Evolutionary conservation across 2,797 vertebrate genomes (phyloP).

Genomic region (Hipposideros larvatus): DNA sequence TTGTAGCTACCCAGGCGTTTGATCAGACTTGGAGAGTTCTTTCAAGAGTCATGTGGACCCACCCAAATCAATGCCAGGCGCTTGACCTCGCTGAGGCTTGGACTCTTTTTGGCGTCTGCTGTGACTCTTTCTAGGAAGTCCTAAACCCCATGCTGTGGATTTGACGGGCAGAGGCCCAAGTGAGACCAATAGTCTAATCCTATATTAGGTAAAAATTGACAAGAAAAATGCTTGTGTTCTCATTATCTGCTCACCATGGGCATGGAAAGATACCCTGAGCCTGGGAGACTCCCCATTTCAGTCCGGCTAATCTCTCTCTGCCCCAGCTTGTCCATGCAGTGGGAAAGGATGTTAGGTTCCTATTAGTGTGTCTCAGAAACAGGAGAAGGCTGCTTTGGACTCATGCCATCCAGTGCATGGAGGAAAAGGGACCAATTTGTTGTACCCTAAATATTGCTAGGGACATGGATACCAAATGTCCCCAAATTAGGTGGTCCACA

Average conservation of each 20-base stretch:
- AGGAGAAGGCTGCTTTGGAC: neutral
- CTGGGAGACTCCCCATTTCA: neutral
- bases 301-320: neutral
- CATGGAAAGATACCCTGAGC: neutral
- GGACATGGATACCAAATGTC: constrained; percentile 47
- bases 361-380: neutral
- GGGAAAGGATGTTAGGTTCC: neutral
- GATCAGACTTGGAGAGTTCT: neutral
- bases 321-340: neutral
- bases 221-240: neutral
- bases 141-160: neutral
- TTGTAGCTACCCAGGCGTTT: neutral
- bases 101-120: neutral
- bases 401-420: constrained; percentile 36
- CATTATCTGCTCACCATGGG: neutral
- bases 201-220: neutral
- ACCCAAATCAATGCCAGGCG: neutral
- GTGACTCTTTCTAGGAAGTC: constrained; percentile 49
- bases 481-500: constrained; percentile 23
- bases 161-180: neutral
- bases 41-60: neutral
- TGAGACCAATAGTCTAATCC: neutral
- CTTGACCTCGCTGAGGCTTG: neutral
- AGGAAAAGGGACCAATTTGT: constrained; percentile 46
- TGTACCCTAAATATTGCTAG: constrained; percentile 59